A percentile compares a stretch with the other conserved stretches of the same genome.
phyloP scores from a whole-genome alignment of 2,888 invertebrate genomes.

The Euproctis similis region DNA sequence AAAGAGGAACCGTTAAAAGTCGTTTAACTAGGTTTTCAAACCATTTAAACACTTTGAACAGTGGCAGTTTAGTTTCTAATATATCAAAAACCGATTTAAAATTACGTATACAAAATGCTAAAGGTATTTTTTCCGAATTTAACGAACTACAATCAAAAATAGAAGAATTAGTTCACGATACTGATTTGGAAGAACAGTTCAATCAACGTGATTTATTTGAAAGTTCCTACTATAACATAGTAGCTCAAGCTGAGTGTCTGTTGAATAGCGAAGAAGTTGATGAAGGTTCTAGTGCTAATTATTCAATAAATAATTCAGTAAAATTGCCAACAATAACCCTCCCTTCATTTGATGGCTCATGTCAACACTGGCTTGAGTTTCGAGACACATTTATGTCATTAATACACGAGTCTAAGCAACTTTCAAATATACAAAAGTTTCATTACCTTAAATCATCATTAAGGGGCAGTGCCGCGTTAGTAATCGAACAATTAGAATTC shows the following conservation, averaged over 20 bases:
- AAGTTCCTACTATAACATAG: not conserved
- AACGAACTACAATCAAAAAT: not conserved
- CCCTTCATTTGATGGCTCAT: slow-evolving; percentile 7
- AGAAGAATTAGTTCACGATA: not conserved
- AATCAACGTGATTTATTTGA: not conserved
- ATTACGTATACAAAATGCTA: not conserved
- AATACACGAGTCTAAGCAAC: too few relatives aligned
- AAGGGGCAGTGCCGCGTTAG: too few relatives aligned
- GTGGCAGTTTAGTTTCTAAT: not conserved
- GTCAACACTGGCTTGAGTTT: slow-evolving; percentile 8
- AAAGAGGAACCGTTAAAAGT: not conserved
- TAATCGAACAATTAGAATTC: too few relatives aligned
- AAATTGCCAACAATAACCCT: not conserved
- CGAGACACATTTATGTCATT: slow-evolving; percentile 6
- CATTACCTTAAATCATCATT: too few relatives aligned
- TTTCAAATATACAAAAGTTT: too few relatives aligned
- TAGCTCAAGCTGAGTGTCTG: not conserved
- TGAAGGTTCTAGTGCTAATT: not conserved
- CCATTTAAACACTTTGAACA: not conserved
- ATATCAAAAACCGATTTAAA: not conserved
- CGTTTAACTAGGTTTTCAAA: not conserved
- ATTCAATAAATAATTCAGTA: too few relatives aligned
- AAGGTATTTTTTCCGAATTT: not conserved
- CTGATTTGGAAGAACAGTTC: not conserved
- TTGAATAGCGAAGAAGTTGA: not conserved